phyloP scores from a whole-genome alignment of 2,113 vertebrate species.

The Struthidea cinerea region DNA sequence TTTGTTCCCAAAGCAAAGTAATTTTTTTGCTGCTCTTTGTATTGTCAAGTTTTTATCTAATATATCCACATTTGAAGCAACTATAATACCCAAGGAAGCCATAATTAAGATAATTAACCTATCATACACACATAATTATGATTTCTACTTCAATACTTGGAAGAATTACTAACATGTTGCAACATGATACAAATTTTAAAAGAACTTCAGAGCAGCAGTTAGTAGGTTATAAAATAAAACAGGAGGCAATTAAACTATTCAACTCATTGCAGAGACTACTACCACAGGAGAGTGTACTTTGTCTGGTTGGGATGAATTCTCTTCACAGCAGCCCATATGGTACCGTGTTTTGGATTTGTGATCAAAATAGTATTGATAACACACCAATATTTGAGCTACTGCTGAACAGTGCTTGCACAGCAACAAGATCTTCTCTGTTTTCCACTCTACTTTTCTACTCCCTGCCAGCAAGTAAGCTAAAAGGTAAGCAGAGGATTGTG shows the following conservation, averaged over 20 bases:
- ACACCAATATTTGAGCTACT: not conserved
- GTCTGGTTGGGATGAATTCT: not conserved
- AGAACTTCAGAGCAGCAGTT: not conserved
- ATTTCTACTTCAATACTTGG: not conserved
- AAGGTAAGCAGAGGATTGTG: not conserved
- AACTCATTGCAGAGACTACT: not conserved
- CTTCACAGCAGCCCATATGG: not conserved
- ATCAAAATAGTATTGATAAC: not conserved
- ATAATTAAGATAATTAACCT: slow-evolving; percentile 46
- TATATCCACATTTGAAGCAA: not conserved
- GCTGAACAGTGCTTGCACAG: not conserved
- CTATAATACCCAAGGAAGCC: not conserved
- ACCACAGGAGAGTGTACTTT: not conserved
- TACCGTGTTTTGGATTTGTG: not conserved
- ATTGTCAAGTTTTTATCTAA: not conserved
- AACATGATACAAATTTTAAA: not conserved
- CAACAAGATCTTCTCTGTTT: not conserved
- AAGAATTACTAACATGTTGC: not conserved
- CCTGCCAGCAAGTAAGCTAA: not conserved
- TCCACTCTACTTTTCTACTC: not conserved
- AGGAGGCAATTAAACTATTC: not conserved
- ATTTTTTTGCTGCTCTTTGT: not conserved
- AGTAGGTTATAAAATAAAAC: slow-evolving; percentile 32
- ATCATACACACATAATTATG: not conserved
- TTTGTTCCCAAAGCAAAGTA: not conserved